Evolutionary conservation across 2,888 invertebrate species (phyloP).

Genomic region (Oscheius onirici): DNA sequence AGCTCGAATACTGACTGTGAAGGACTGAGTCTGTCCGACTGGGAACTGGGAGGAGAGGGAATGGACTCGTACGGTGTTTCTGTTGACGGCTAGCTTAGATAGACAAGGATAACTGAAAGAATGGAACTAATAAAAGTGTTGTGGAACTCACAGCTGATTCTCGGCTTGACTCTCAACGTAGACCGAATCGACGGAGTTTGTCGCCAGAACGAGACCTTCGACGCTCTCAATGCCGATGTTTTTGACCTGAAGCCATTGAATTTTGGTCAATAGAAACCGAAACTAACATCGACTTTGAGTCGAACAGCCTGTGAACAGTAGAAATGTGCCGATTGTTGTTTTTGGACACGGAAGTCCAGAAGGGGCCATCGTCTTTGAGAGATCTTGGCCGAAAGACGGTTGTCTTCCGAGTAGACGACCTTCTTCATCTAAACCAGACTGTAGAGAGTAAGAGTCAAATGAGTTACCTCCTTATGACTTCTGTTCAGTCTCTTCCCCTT

Average conservation of each 20-base stretch:
- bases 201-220: slow-evolving; percentile 41
- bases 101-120: slow-evolving; percentile 5
- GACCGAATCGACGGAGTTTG: slow-evolving; percentile 51
- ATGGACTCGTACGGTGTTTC: background rate
- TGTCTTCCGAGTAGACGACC: slow-evolving; percentile 47
- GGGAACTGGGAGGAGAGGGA: background rate
- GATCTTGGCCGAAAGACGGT: slow-evolving; percentile 53
- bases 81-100: background rate
- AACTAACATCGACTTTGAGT: slow-evolving; percentile 26
- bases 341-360: slow-evolving; percentile 46
- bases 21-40: background rate
- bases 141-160: background rate
- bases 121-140: too few relatives aligned
- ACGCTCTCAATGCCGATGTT: slow-evolving; percentile 56
- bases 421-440: slow-evolving; percentile 42
- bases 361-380: slow-evolving; percentile 56
- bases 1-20: slow-evolving; percentile 24
- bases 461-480: slow-evolving; percentile 45
- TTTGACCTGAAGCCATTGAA: slow-evolving; percentile 38
- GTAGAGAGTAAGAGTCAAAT: background rate
- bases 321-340: slow-evolving; percentile 33
- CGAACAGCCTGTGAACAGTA: slow-evolving; percentile 52
- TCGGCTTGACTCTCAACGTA: background rate
- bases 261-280: background rate
- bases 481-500: slow-evolving; percentile 55